phyloP scores from a whole-genome alignment of 2,113 vertebrate genomes.

The Oryzias woworae region DNA sequence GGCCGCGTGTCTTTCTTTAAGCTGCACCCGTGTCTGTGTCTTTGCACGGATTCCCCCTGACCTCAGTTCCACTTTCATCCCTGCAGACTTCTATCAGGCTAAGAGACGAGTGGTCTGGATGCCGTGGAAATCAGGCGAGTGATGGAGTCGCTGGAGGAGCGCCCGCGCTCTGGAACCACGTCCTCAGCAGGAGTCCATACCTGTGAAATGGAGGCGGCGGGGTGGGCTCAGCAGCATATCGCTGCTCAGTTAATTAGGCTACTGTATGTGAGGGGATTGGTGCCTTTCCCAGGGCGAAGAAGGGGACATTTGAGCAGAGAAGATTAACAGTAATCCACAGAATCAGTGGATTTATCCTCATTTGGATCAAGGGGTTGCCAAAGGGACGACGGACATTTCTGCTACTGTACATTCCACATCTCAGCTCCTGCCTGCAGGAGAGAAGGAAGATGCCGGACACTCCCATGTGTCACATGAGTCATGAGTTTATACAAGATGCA shows the following conservation, averaged over 20 bases:
- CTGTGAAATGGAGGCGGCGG: constrained; percentile 9
- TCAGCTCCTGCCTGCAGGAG: neutral
- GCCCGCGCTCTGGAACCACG: constrained; percentile 51
- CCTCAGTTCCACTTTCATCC: constrained; percentile 25
- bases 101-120: constrained; percentile 77
- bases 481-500: too few species aligned
- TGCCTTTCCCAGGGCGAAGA: constrained; percentile 14
- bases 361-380: constrained; percentile 37
- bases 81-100: constrained; percentile 87
- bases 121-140: constrained; percentile 80
- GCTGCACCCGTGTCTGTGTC: too few species aligned
- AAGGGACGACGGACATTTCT: constrained; percentile 36
- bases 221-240: constrained; percentile 34
- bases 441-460: too few species aligned
- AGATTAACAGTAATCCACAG: constrained; percentile 58
- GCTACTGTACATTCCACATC: constrained; percentile 34
- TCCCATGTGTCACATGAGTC: too few species aligned
- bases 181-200: constrained; percentile 36
- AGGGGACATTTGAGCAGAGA: constrained; percentile 51
- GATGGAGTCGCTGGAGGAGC: constrained; percentile 50
- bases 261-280: constrained; percentile 41
- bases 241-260: constrained; percentile 47
- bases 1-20: too few species aligned
- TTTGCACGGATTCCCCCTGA: neutral
- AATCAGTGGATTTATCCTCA: constrained; percentile 57